phyloP scores from a whole-genome alignment of 1,140 invertebrate genomes.

The Campodea augens region DNA sequence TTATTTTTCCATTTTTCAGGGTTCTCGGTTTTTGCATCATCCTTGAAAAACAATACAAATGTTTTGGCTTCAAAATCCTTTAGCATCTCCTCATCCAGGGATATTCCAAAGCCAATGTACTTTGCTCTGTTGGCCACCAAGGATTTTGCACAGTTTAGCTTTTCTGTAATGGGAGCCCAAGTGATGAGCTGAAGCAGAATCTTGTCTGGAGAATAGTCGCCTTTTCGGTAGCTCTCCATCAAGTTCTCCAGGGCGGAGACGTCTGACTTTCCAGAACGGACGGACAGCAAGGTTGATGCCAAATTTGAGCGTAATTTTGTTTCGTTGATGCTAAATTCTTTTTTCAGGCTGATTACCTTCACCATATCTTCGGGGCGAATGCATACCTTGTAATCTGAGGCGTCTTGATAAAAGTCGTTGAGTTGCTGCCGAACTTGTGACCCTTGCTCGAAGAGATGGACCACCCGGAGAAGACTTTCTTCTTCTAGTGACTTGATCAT shows the following conservation, averaged over 20 bases:
- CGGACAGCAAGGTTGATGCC: background rate
- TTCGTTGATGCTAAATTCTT: conserved; percentile 1
- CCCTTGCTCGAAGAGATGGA: no score
- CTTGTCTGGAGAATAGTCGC: background rate
- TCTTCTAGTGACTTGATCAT: no score
- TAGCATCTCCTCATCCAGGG: no score
- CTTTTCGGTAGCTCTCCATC: background rate
- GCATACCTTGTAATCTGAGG: background rate
- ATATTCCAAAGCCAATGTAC: no score
- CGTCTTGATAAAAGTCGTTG: conserved; percentile 7
- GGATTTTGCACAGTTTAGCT: no score
- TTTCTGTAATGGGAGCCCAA: no score
- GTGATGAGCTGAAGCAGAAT: background rate
- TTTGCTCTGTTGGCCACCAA: no score
- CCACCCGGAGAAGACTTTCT: no score
- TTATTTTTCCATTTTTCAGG: no score
- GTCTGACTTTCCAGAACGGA: conserved; percentile 4
- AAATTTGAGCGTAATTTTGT: background rate
- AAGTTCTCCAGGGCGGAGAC: conserved; percentile 1
- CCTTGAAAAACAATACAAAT: no score
- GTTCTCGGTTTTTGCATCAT: no score
- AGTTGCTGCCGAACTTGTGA: conserved; percentile 7
- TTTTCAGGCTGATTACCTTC: background rate
- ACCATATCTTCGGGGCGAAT: background rate
- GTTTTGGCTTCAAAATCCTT: no score